phyloP scores from a whole-genome alignment of 2,113 vertebrate genomes.

The Gavialis gangeticus region DNA sequence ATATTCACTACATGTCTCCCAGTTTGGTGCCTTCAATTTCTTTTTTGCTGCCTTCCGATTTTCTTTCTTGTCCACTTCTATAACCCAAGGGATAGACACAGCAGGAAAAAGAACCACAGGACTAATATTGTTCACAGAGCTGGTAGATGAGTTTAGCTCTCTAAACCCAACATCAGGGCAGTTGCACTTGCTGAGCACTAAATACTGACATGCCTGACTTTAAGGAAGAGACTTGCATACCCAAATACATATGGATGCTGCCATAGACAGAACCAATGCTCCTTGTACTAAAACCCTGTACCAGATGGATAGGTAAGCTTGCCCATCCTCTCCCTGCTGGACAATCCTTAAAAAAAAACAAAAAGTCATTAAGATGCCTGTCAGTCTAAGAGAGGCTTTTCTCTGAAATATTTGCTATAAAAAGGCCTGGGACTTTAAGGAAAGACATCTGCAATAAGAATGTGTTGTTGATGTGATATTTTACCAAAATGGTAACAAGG shows the following conservation, averaged over 20 bases:
- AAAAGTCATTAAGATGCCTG: neutral
- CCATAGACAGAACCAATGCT: neutral
- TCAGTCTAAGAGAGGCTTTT: neutral
- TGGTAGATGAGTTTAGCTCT: neutral
- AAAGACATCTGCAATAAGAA: neutral
- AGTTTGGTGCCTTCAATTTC: neutral
- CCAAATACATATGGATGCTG: rapidly evolving
- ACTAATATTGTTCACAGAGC: neutral
- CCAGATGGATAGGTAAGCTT: rapidly evolving
- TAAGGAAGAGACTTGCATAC: neutral
- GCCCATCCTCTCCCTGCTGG: rapidly evolving
- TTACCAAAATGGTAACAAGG: neutral
- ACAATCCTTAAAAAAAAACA: neutral
- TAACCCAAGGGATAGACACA: rapidly evolving
- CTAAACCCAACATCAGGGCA: neutral
- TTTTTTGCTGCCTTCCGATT: neutral
- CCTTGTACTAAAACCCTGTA: neutral
- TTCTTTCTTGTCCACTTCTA: neutral
- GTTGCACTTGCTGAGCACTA: rapidly evolving
- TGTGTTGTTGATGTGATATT: neutral
- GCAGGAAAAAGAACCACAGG: neutral
- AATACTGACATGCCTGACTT: rapidly evolving
- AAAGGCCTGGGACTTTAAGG: too few relatives aligned
- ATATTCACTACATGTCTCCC: rapidly evolving
- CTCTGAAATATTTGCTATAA: rapidly evolving